Base-by-base conservation (phyloP, 1,140 invertebrate species). In the Trichonephila inaurata region DNA sequence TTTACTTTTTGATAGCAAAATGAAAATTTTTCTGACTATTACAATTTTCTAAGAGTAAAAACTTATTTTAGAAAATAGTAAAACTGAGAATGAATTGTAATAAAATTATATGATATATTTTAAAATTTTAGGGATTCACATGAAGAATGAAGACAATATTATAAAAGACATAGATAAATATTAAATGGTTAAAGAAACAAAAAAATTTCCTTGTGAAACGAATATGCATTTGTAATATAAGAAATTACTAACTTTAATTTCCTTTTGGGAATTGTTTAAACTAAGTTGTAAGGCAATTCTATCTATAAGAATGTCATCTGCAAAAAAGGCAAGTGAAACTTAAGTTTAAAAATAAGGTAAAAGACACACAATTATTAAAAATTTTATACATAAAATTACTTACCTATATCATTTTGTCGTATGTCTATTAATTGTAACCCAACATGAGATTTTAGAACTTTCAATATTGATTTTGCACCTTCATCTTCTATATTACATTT, bases 331-430 rank as follows among this genome's bases (percentile, higher is more conserved):
- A 28, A 51, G 1, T 44, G 61, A 16, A 72, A 21, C 19, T 40
- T 40, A 3, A 12, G 24, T 85, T 16, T 6, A 60, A 19, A 24
- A 60, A 24, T 60, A 21, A 28, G 2, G 18, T 14, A 58, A 85
- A 16, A 24, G 14, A 58, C 3, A 40, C 21, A 18, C 21, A 83
- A 5, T 40, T 81, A 18, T 24, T 28, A 81, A 10, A 44, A 89
- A 3, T 24, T 60, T 72, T 51, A 89, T 16, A 66, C 14, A 90
- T 61, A 51, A 72, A 21, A 21, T 66, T 28, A 51, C 51, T 60
- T 40, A 92, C 91, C 91, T 40, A 92, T 87, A 33, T 92, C 33
- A 33, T 87, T 92, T 19, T 86, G 60, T 5, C 91, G 62, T 19
- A 92, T 28, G 58, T 92, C 91, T 72, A 92, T 61, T 28, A 72